Percentiles rank a stretch among this genome's conserved stretches.
Evolutionary conservation across 2,113 vertebrate genomes (phyloP).

Genomic region (Phyllostomus hastatus): DNA sequence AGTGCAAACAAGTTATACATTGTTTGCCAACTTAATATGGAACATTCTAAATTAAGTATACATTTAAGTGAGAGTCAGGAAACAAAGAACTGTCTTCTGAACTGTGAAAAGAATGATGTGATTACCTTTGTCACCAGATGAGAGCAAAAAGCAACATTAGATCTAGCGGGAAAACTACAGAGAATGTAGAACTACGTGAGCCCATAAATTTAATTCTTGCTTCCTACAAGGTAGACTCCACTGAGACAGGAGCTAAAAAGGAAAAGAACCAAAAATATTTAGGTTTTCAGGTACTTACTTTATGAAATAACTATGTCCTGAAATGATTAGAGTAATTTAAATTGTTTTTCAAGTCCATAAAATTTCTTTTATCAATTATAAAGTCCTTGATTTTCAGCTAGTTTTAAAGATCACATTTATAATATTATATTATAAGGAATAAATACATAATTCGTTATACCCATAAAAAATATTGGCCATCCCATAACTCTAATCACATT

Average conservation of each 20-base stretch:
- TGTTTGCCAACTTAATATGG: not conserved
- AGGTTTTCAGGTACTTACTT: not conserved
- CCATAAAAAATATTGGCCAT: not conserved
- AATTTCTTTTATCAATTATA: not conserved
- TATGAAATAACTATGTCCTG: not conserved
- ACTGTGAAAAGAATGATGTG: conserved; percentile 1
- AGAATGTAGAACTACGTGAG: not conserved
- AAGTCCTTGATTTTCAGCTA: not conserved
- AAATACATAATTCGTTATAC: not conserved
- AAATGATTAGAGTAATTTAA: not conserved
- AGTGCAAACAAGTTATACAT: not conserved
- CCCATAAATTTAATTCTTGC: conserved; percentile 49
- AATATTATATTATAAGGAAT: not conserved
- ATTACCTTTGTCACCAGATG: not conserved
- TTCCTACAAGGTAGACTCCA: not conserved
- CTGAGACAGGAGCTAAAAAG: not conserved
- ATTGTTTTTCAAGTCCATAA: not conserved
- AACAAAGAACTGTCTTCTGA: conserved; percentile 27
- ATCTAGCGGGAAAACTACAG: not conserved
- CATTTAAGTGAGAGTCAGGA: not conserved
- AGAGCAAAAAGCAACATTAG: not conserved
- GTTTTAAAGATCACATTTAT: not conserved
- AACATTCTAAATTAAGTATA: not conserved
- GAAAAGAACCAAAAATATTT: not conserved
- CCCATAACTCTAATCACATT: not conserved